phyloP scores from a whole-genome alignment of 1,140 invertebrate species.

The Apis dorsata region DNA sequence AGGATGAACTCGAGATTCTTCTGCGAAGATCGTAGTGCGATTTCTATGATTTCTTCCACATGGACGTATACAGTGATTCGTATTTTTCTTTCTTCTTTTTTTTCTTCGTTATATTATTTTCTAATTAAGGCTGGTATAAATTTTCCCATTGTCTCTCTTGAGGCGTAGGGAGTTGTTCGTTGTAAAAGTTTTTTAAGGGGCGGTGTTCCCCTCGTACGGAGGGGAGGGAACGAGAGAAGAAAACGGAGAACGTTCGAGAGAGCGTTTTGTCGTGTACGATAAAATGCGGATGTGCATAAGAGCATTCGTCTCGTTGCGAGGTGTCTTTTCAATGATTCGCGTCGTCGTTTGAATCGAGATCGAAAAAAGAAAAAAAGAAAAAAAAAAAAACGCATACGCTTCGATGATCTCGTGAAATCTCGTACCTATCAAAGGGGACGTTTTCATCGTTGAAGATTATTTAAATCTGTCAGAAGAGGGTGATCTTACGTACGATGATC shows the following conservation, averaged over 20 bases:
- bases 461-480: constrained; percentile 2
- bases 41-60: background rate
- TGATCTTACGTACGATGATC: constrained; percentile 35
- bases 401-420: constrained; percentile 2
- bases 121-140: constrained; percentile 12
- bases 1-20: background rate
- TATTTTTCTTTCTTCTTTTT: background rate
- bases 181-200: background rate
- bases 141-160: too few relatives aligned
- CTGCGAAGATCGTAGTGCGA: background rate
- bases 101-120: background rate
- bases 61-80: background rate
- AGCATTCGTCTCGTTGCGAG: background rate
- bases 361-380: background rate
- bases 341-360: background rate
- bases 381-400: too few relatives aligned
- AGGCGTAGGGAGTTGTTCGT: too few relatives aligned
- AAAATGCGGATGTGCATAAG: background rate
- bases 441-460: constrained; percentile 10
- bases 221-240: background rate
- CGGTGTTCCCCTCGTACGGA: background rate
- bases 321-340: background rate
- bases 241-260: too few relatives aligned
- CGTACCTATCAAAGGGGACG: background rate
- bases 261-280: background rate